Base-by-base conservation (phyloP, 2,113 vertebrate genomes). In the Pollimyrus isidori region DNA sequence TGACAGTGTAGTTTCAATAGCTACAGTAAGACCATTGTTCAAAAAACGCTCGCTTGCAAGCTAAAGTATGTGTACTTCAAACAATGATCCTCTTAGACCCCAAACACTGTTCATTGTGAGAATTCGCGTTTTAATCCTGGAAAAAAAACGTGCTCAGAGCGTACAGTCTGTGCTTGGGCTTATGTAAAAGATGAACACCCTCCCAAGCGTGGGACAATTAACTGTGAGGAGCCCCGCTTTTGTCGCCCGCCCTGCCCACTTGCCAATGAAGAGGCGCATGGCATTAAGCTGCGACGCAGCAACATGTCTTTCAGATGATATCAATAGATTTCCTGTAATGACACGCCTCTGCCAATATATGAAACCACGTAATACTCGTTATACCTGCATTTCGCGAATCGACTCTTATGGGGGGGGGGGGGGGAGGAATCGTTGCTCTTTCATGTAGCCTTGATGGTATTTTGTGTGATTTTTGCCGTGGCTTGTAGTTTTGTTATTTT, bases 61-160 rank as follows among this genome's bases (percentile, higher is more conserved):
- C 50, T 15, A 30, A 89, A 83, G 76, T 84, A 58, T 89, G 76
- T 84, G 80, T 39, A 45, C 49, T 58, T 80, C 52, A 85, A 89
- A 89, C 88, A 89, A 89, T 89, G 88, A 52, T 35, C 88, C 53
- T 85, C 76, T 85, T 52, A 89, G 52, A 58, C 30, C 19, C 39
- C 23, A 62, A 80, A 85, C 88, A 58, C 48, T 80, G 80, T 53
- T 83, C 88, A 58, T 89, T 89, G 80, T 89, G 39, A 58, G 11
- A 89, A 89, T 48, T 56, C 80, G 52, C 88, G n/a, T 30, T 89
- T 80, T 46, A 52, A n/a, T 80, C 23, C 39, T 7, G 69, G 53
- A 83, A 23, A 89, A 80, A 82, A 89, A 89, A 69, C 56, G 15
- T 88, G 13, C 39, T 39, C 30, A 84, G 73, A 89, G 13, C 21